A percentile compares a stretch with the other conserved stretches of the same genome.
These are phyloP conservation scores for Zaprionus ornatus DNA, from an alignment of 1,140 invertebrate genomes.

Conservation along the genomic window DNA sequence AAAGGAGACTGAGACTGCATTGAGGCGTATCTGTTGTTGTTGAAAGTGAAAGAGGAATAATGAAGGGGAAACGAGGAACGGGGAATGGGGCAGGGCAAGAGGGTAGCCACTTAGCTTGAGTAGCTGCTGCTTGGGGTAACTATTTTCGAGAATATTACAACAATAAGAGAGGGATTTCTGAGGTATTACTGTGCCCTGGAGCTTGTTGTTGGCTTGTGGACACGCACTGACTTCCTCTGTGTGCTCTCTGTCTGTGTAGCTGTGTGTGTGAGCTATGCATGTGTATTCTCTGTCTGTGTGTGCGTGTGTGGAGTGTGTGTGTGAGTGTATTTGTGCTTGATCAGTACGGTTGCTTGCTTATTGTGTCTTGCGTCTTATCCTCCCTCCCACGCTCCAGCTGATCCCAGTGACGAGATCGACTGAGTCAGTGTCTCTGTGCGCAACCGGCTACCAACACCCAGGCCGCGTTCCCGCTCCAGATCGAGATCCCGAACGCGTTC, in stretches of 20 bases:
- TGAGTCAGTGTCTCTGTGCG: slow-evolving; percentile 37
- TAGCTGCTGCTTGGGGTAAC: too few species aligned
- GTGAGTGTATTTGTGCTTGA: slow-evolving; percentile 3
- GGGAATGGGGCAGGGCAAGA: neutral
- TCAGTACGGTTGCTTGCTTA: slow-evolving; percentile 25
- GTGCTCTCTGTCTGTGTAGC: neutral
- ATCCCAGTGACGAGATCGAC: slow-evolving; percentile 21
- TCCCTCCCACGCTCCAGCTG: slow-evolving; percentile 20
- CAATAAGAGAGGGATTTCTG: neutral
- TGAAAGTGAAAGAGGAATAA: neutral
- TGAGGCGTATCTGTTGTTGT: neutral
- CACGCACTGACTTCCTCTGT: too few species aligned
- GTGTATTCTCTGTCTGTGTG: neutral
- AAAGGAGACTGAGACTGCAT: neutral
- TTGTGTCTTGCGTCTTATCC: slow-evolving; percentile 45
- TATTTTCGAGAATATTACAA: too few species aligned
- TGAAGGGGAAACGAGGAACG: too few species aligned
- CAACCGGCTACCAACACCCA: slow-evolving; percentile 18
- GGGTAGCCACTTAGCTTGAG: neutral
- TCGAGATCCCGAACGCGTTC: neutral
- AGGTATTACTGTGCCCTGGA: too few species aligned
- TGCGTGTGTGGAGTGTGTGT: slow-evolving; percentile 1
- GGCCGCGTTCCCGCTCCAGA: neutral
- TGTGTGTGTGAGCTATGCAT: neutral
- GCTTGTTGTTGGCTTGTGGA: too few species aligned